Evolutionary conservation across 92 coral and sea anemone genomes (phyloP), one percentile per base, ranked within the genome.

Genomic region (Palythoa heliodiscus): DNA sequence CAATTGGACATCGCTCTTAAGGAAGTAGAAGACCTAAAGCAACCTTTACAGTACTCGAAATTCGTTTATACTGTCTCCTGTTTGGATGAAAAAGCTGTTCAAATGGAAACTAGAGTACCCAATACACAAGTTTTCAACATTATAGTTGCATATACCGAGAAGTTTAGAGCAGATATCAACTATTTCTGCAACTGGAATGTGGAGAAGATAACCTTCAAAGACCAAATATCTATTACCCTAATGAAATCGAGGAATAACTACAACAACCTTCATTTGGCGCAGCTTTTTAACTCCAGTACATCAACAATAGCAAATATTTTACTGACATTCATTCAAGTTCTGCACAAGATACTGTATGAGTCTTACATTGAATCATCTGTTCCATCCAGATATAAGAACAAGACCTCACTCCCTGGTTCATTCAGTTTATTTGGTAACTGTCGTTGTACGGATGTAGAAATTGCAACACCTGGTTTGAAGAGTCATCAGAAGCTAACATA

Each of bases 181-280:
- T 60, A 60, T 60, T 60, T 60, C 67, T 60, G 0, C 3, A 60
- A 60, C 68, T 60, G 68, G 68, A 60, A 60, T 9, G 20, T 60
- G 68, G 68, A 60, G 68, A 60, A 60, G 68, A 60, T 60, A 60
- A 60, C 68, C 68, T 60, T 60, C 17, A 60, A 60, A 60, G 68
- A 60, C 68, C 68, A 60, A 60, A 60, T 60, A 60, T 60, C 15
- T 60, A 60, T 60, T n/a, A n/a, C n/a, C n/a, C n/a, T n/a, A n/a
- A n/a, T n/a, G n/a, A n/a, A n/a, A n/a, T n/a, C n/a, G n/a, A 13
- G 68, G n/a, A 13, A 0, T 60, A 60, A 60, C 15, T 14, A 60
- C 68, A 1, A 60, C 3, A 6, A n/a, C n/a, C n/a, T 60, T 60
- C 68, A 60, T 60, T 60, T 60, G 17, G 68, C 3, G 15, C 2